Evolutionary conservation across 2,888 invertebrate species (phyloP), one percentile per base, ranked within the genome.

Genomic region (Kryphioiulus occultus): DNA sequence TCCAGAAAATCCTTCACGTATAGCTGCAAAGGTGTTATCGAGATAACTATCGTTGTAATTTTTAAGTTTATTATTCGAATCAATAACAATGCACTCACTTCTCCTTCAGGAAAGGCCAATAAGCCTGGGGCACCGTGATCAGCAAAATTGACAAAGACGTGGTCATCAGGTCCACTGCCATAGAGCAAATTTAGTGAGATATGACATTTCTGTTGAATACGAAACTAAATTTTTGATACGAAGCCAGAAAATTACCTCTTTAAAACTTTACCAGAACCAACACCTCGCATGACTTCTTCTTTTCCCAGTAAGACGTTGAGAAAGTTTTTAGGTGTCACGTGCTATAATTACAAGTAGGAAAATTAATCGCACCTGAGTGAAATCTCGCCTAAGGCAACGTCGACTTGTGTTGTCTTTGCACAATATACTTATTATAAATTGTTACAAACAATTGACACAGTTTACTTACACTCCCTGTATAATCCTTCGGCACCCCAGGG

Each of bases 41-140:
- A 22, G 4, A 85, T 39, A 4, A 7, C n/a, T 42, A 44, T 35
- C 15, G 10, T 42, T n/a, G 82, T 0, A 1, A 35, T 87, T 78
- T 32, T 44, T 87, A 85, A 47, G 17, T 32, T 53, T 32, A 85
- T 10, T 19, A 15, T 85, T 85, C 0, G 0, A 39, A 32, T 85
- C 12, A 42, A 35, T 32, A 82, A 10, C 78, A 32, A 2, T 35
- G 12, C 68, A 15, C 44, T 85, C 32, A 87, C 88, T 53, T 88
- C 88, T 78, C 53, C 87, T n/a, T 88, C n/a, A 35, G 88, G 88
- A 91, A 94, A 94, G 1, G 92, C 93, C 53, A 94, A 91, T 44
- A 94, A 90, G 12, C 94, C 94, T 17, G 93, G 92, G 22, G 93
- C 94, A 85, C 94, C 94, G 90, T 94, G 94, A 90, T 94, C 94